Evolutionary conservation across 2,797 vertebrate species (phyloP).

Genomic region (Pipistrellus pipistrellus): DNA sequence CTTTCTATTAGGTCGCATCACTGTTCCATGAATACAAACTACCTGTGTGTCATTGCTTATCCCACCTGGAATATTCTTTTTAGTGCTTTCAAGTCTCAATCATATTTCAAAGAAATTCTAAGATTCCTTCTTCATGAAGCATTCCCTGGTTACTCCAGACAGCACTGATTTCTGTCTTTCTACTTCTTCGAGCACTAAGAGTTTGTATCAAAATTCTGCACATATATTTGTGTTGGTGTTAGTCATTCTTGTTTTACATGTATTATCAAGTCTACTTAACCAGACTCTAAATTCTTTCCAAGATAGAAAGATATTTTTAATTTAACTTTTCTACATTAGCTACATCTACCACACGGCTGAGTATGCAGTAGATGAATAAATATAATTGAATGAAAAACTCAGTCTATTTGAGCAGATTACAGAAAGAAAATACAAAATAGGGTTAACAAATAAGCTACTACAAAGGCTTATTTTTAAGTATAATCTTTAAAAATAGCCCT

Average conservation of each 20-base stretch:
- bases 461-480: not conserved
- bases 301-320: not conserved
- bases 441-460: not conserved
- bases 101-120: conserved; percentile 23
- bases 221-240: not conserved
- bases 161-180: not conserved
- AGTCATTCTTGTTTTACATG: not conserved
- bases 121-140: not conserved
- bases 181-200: not conserved
- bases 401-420: not conserved
- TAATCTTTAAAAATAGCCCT: not conserved
- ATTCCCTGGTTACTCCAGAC: not conserved
- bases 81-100: not conserved
- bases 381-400: not conserved
- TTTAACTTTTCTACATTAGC: not conserved
- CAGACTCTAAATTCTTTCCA: not conserved
- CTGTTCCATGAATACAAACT: not conserved
- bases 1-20: not conserved
- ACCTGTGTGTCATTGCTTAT: not conserved
- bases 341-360: not conserved
- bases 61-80: not conserved
- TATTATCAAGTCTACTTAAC: not conserved
- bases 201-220: not conserved
- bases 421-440: not conserved
- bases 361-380: not conserved